These are phyloP conservation scores for Tapirus terrestris DNA, from an alignment of 2,113 vertebrate genomes.

Conservation along the genomic window DNA sequence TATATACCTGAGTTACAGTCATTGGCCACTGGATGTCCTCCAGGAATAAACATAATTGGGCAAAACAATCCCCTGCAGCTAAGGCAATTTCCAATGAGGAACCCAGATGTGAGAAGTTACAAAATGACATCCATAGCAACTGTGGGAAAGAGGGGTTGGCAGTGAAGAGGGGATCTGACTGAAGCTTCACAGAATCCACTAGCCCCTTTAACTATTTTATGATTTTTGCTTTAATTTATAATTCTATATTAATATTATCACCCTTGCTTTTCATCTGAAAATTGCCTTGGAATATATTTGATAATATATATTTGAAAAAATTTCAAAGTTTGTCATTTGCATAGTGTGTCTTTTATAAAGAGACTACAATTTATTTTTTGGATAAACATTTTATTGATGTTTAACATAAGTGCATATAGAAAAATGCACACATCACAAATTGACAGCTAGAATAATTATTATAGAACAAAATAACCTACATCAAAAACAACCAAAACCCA, in stretches of 20 bases:
- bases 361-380: not conserved
- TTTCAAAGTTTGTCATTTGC: not conserved
- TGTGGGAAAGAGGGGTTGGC: not conserved
- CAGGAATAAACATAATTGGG: not conserved
- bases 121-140: not conserved
- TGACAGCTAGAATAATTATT: not conserved
- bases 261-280: not conserved
- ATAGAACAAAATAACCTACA: not conserved
- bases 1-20: not conserved
- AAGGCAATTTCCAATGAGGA: not conserved
- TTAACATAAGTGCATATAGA: not conserved
- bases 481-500: not conserved
- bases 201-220: not conserved
- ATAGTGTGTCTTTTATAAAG: not conserved
- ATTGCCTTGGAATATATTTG: not conserved
- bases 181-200: not conserved
- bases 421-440: not conserved
- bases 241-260: not conserved
- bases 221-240: not conserved
- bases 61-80: not conserved
- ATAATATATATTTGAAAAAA: not conserved
- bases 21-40: not conserved
- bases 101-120: not conserved
- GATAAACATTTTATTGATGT: not conserved
- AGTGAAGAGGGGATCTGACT: not conserved